Evolutionary conservation across 53 echinoderm and acorn worm species (phyloP).

Genomic region (Arbacia lixula): DNA sequence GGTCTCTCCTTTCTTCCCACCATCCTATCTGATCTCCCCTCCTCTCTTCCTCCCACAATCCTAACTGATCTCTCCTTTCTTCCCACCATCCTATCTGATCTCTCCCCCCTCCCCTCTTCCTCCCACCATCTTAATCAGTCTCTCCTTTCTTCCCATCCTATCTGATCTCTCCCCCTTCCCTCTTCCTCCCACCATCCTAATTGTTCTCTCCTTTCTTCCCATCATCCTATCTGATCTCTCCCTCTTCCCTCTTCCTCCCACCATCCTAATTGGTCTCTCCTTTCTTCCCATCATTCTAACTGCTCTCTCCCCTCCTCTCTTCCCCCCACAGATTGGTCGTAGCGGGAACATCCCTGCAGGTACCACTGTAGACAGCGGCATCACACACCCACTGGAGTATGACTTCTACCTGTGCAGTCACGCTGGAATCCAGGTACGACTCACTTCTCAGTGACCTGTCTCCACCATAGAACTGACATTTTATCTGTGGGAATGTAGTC

Average conservation of each 20-base stretch:
- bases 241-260: background rate
- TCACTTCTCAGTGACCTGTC: constrained; percentile 55
- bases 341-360: constrained; percentile 93
- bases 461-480: constrained; percentile 89
- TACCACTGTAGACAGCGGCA: constrained; percentile 98
- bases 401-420: constrained; percentile 99
- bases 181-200: background rate
- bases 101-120: background rate
- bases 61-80: too few relatives aligned
- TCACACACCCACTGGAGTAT: constrained; percentile 98
- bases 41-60: too few relatives aligned
- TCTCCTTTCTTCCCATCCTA: background rate
- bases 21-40: too few relatives aligned
- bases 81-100: too few relatives aligned
- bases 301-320: background rate
- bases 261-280: background rate
- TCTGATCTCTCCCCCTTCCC: too few relatives aligned
- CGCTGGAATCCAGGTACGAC: constrained; percentile 97
- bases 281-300: background rate
- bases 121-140: background rate
- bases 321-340: constrained; percentile 58
- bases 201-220: background rate
- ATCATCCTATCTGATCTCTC: background rate
- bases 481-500: too few relatives aligned
- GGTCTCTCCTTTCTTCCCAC: too few relatives aligned